Evolutionary conservation across 2,888 invertebrate species (phyloP).

Genomic region (Apodemia duryi): DNA sequence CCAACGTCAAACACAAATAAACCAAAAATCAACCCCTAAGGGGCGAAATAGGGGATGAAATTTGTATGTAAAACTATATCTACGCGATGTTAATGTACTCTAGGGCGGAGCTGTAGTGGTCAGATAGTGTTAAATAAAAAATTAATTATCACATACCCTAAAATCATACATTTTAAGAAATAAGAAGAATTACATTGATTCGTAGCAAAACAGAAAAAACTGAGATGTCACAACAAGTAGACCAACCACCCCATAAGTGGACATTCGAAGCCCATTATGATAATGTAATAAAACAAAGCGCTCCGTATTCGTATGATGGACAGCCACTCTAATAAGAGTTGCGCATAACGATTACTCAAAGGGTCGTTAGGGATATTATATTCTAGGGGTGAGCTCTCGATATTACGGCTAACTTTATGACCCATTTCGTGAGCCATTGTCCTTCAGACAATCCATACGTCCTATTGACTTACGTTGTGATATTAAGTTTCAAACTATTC

Average conservation of each 20-base stretch:
- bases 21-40: too few relatives aligned
- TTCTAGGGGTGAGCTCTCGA: slow-evolving; percentile 8
- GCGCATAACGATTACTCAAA: slow-evolving; percentile 10
- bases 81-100: too few relatives aligned
- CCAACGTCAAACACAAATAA: too few relatives aligned
- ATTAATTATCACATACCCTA: too few relatives aligned
- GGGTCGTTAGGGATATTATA: slow-evolving; percentile 15
- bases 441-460: neutral
- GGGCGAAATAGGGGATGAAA: too few relatives aligned
- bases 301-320: slow-evolving; percentile 1
- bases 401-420: slow-evolving; percentile 9
- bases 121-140: too few relatives aligned
- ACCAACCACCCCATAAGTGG: neutral
- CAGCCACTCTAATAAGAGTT: slow-evolving; percentile 15
- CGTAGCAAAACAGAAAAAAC: too few relatives aligned
- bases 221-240: too few relatives aligned
- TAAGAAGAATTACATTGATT: too few relatives aligned
- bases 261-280: slow-evolving; percentile 7
- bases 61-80: too few relatives aligned
- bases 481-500: neutral
- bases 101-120: too few relatives aligned
- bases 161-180: too few relatives aligned
- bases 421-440: slow-evolving; percentile 7
- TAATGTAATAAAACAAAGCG: slow-evolving; percentile 15
- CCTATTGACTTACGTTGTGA: slow-evolving; percentile 1